phyloP scores from a whole-genome alignment of 1,140 invertebrate genomes.

The Pogonognathellus flavescens region DNA sequence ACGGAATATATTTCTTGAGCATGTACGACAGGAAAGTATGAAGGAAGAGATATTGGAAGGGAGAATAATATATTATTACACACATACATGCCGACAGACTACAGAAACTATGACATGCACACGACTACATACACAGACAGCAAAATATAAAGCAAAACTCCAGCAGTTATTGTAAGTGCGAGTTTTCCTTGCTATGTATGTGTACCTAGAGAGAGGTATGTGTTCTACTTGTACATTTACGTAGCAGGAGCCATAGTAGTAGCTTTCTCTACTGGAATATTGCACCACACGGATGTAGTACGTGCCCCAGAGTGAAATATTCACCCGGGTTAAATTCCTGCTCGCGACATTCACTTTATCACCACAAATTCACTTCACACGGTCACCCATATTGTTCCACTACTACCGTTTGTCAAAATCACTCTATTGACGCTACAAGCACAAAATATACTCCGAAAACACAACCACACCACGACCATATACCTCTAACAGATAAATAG shows the following conservation, averaged over 20 bases:
- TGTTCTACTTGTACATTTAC: neutral
- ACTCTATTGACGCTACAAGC: conserved; percentile 50
- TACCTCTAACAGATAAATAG: neutral
- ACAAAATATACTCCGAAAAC: neutral
- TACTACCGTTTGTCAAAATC: conserved; percentile 61
- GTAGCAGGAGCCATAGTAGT: neutral
- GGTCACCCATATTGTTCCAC: conserved; percentile 58
- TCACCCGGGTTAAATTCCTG: conserved; percentile 37
- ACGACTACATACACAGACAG: neutral
- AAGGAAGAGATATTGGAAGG: neutral
- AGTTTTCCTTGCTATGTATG: neutral
- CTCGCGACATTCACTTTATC: conserved; percentile 43
- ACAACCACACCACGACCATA: neutral
- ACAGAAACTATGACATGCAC: neutral
- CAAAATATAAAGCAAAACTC: neutral
- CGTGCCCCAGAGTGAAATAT: conserved; percentile 42
- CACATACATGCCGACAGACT: neutral
- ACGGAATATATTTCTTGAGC: no score
- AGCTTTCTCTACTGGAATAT: neutral
- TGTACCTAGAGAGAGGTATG: no score
- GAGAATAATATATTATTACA: conserved; percentile 20
- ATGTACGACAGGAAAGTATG: neutral
- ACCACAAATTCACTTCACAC: conserved; percentile 57
- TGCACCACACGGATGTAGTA: conserved; percentile 2
- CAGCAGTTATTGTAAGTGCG: neutral